phyloP scores from a whole-genome alignment of 2,888 invertebrate species.

The Agrilus biguttatus region DNA sequence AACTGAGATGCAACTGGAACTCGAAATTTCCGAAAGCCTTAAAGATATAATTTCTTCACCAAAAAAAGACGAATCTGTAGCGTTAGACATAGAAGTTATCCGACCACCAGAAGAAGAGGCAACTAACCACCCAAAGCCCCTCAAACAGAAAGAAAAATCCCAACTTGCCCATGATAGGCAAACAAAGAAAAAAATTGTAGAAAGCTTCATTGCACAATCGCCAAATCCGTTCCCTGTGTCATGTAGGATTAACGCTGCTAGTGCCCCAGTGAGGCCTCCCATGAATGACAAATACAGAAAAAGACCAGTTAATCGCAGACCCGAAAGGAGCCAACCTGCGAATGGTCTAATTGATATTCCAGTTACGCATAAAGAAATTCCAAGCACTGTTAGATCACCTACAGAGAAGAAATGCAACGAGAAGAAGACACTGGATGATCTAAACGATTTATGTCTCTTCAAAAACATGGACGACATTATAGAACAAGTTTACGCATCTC shows the following conservation, averaged over 20 bases:
- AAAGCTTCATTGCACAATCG: no score
- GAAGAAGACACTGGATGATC: no score
- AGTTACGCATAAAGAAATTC: no score
- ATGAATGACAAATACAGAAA: slow-evolving; percentile 1
- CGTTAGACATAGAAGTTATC: slow-evolving; percentile 26
- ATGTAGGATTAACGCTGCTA: no score
- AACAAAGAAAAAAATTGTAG: slow-evolving; percentile 5
- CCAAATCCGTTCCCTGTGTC: no score
- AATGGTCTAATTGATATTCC: not conserved
- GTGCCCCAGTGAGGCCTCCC: not conserved
- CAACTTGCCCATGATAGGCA: slow-evolving; percentile 4
- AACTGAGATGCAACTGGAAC: slow-evolving; percentile 14
- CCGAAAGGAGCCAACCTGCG: not conserved
- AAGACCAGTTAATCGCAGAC: not conserved
- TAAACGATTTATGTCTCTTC: no score
- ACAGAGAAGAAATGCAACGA: no score
- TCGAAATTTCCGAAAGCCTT: slow-evolving; percentile 24
- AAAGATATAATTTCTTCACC: slow-evolving; percentile 20
- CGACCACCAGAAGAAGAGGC: slow-evolving; percentile 17
- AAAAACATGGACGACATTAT: no score
- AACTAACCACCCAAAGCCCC: no score
- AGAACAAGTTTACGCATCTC: no score
- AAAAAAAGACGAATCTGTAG: slow-evolving; percentile 17
- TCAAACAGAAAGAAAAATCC: no score
- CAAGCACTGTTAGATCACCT: no score